Conservation (phyloP, 2,113 vertebrate species). For the Oryzias melastigma region DNA sequence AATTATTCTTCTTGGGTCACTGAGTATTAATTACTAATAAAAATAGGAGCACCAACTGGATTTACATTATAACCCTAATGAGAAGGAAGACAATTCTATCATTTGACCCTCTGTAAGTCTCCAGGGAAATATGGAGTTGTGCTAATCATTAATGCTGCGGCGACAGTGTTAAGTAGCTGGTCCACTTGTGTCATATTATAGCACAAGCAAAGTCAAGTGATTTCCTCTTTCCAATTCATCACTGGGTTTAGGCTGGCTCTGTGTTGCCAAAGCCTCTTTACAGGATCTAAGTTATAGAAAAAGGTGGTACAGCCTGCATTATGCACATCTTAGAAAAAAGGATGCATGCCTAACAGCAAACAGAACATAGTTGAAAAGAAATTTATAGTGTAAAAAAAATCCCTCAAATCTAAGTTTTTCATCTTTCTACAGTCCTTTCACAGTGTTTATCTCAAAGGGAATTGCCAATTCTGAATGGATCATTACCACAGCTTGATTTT, state of each 20-base stretch:
- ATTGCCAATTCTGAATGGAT: too few relatives aligned
- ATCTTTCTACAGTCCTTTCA: too few relatives aligned
- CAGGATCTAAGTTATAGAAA: conserved; percentile 44
- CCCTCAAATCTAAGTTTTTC: too few relatives aligned
- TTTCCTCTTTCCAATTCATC: conserved; percentile 62
- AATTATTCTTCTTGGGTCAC: conserved; percentile 56
- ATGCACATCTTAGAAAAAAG: conserved; percentile 6
- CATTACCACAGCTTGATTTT: too few relatives aligned
- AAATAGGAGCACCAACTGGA: conserved; percentile 66
- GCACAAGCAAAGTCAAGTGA: conserved; percentile 73
- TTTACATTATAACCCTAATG: conserved; percentile 69
- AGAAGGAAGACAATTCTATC: conserved; percentile 68
- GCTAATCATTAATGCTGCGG: conserved; percentile 72
- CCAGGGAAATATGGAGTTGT: conserved; percentile 63
- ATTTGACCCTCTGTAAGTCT: conserved; percentile 65
- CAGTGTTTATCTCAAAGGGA: too few relatives aligned
- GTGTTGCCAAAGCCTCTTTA: conserved; percentile 39
- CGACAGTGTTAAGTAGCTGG: conserved; percentile 74
- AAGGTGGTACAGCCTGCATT: conserved; percentile 11
- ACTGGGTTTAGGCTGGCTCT: conserved; percentile 34
- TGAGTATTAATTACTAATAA: conserved; percentile 69
- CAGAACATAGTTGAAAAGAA: too few relatives aligned
- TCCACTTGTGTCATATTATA: conserved; percentile 73
- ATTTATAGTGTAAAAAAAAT: too few relatives aligned
- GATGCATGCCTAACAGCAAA: not conserved